phyloP scores from a whole-genome alignment of 2,113 vertebrate species.

The Pseudorectes ferrugineus region DNA sequence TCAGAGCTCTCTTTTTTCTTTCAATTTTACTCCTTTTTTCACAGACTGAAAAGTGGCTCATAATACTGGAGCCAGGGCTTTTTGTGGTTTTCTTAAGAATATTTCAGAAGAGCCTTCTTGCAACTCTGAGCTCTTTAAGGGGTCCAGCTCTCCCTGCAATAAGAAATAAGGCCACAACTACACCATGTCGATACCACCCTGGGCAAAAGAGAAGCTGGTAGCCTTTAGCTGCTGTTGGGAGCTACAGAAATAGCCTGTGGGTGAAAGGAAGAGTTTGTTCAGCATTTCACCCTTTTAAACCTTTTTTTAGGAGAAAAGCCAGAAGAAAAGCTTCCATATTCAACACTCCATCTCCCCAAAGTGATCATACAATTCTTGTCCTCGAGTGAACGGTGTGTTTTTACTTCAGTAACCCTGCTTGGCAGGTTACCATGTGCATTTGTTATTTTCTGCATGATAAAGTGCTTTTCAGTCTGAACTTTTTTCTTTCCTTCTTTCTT shows the following conservation, averaged over 20 bases:
- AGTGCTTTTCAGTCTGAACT: background rate
- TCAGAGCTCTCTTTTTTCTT: background rate
- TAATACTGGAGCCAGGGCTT: background rate
- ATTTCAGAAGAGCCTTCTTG: background rate
- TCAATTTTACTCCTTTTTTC: background rate
- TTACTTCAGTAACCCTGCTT: background rate
- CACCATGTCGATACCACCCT: accelerated
- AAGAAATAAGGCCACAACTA: background rate
- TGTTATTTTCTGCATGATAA: background rate
- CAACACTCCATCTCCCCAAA: background rate
- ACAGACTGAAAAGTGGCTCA: background rate
- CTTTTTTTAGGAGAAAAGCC: slow-evolving; percentile 36
- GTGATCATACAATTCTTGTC: background rate
- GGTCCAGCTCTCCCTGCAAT: background rate
- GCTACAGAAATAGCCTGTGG: background rate
- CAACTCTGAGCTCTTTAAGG: background rate
- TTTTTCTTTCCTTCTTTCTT: no score
- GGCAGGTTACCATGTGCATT: background rate
- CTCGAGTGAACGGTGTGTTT: background rate
- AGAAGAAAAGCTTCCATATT: slow-evolving; percentile 27
- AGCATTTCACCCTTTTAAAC: slow-evolving; percentile 36
- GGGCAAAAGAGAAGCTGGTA: background rate
- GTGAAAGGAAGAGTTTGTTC: slow-evolving; percentile 13
- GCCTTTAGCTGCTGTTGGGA: background rate
- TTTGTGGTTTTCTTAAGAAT: background rate